A percentile compares a stretch with the other conserved stretches of the same genome.
These are phyloP conservation scores for Grantiella picta DNA, from an alignment of 2,113 vertebrate species.

Conservation along the genomic window DNA sequence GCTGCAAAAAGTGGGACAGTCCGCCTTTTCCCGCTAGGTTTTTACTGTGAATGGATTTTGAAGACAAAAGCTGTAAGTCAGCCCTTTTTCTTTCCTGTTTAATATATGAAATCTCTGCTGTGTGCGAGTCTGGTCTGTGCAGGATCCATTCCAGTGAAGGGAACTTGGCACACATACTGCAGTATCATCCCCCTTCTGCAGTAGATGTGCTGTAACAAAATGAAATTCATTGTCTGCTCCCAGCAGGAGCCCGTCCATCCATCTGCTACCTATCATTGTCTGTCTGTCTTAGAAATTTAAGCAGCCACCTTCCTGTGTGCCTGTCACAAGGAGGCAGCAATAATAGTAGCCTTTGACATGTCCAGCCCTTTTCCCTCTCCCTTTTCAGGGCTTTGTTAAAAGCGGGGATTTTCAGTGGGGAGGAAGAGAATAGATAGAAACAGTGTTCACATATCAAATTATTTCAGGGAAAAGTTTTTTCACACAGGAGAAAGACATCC, in stretches of 20 bases:
- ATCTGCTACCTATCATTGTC: constrained; percentile 38
- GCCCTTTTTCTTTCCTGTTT: constrained; percentile 24
- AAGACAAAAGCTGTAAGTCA: constrained; percentile 55
- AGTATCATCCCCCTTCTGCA: constrained; percentile 39
- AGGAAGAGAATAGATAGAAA: background rate
- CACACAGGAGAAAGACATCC: background rate
- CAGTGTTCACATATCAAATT: background rate
- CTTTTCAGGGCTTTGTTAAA: background rate
- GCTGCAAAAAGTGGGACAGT: constrained; percentile 18
- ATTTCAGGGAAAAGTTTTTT: background rate
- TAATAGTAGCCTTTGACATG: constrained; percentile 13
- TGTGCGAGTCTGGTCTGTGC: background rate
- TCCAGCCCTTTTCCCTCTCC: background rate
- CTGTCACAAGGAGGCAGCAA: background rate
- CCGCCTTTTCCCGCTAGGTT: constrained; percentile 9
- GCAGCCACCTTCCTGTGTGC: background rate
- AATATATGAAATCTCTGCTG: constrained; percentile 7
- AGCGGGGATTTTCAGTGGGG: background rate
- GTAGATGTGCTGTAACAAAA: constrained; percentile 39
- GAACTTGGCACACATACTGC: constrained; percentile 40
- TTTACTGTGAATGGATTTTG: constrained; percentile 27
- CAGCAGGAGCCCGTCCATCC: constrained; percentile 28
- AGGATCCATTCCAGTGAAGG: background rate
- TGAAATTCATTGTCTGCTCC: constrained; percentile 46
- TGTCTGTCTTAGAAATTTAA: constrained; percentile 42